These are phyloP conservation scores for Calephelis virginiensis DNA, from an alignment of 1,140 invertebrate species.

Conservation along the genomic window DNA sequence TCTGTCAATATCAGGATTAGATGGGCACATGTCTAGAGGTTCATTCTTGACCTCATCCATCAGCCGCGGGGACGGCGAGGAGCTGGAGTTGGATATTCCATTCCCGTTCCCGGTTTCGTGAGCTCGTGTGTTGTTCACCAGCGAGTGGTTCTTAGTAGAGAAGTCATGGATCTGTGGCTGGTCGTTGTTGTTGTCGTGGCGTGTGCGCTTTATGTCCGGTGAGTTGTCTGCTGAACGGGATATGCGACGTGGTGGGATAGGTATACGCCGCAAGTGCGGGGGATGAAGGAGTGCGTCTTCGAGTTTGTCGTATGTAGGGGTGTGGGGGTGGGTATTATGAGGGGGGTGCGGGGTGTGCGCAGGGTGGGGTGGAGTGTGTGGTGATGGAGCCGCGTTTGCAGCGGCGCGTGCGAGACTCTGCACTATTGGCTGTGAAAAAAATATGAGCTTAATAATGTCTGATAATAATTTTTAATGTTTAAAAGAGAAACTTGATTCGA, in stretches of 20 bases:
- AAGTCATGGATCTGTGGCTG: conserved; percentile 81
- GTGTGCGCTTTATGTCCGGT: conserved; percentile 79
- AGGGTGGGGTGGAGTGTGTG: conserved; percentile 73
- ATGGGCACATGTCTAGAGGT: conserved; percentile 87
- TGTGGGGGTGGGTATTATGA: conserved; percentile 71
- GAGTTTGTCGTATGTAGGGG: conserved; percentile 80
- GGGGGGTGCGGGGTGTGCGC: conserved; percentile 47
- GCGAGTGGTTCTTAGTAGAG: conserved; percentile 81
- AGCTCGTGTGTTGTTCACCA: conserved; percentile 70
- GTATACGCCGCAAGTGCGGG: conserved; percentile 81
- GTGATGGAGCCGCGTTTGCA: conserved; percentile 50
- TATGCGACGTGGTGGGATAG: conserved; percentile 81
- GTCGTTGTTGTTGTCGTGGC: conserved; percentile 81
- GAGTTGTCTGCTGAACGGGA: conserved; percentile 81
- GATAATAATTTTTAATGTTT: no score
- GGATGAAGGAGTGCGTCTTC: conserved; percentile 81
- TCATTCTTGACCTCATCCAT: conserved; percentile 88
- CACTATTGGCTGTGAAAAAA: conserved; percentile 76
- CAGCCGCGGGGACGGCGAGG: conserved; percentile 80
- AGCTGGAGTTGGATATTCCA: conserved; percentile 79
- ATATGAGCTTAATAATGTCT: no score
- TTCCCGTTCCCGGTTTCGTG: conserved; percentile 69
- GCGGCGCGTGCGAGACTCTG: conserved; percentile 78
- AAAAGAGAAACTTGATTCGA: no score
- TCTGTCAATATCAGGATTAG: conserved; percentile 84